phyloP scores from a whole-genome alignment of 2,113 vertebrate genomes.

The Felis chaus region DNA sequence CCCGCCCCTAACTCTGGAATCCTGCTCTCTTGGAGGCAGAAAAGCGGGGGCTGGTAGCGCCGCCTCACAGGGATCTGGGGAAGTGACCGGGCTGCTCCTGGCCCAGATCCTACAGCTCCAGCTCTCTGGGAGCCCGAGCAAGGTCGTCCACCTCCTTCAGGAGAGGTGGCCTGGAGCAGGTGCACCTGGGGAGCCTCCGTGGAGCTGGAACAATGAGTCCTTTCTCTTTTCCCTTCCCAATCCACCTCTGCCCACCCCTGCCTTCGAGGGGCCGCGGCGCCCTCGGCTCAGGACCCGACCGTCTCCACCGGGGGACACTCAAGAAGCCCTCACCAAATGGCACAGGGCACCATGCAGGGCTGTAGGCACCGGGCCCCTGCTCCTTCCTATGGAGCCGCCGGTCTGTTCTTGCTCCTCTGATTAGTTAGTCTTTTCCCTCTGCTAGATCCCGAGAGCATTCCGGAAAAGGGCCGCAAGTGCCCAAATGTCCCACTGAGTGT shows the following conservation, averaged over 20 bases:
- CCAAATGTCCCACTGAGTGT: rapidly evolving
- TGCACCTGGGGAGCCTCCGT: background rate
- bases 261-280: background rate
- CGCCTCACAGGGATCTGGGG: background rate
- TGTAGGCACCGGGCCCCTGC: background rate
- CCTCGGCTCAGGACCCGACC: background rate
- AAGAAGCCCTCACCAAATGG: background rate
- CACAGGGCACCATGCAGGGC: background rate
- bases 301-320: background rate
- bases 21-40: background rate
- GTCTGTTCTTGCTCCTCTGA: background rate
- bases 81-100: background rate
- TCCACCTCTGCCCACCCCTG: background rate
- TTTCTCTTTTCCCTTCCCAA: background rate
- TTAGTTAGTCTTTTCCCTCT: background rate
- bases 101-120: background rate
- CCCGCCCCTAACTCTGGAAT: background rate
- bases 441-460: background rate
- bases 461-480: rapidly evolving
- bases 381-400: background rate
- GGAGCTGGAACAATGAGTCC: background rate
- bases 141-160: background rate
- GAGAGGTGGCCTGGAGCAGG: background rate
- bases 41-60: background rate
- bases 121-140: background rate